These are phyloP conservation scores for Pseudomyrmex concolor DNA, from an alignment of 1,140 invertebrate genomes.

Conservation along the genomic window DNA sequence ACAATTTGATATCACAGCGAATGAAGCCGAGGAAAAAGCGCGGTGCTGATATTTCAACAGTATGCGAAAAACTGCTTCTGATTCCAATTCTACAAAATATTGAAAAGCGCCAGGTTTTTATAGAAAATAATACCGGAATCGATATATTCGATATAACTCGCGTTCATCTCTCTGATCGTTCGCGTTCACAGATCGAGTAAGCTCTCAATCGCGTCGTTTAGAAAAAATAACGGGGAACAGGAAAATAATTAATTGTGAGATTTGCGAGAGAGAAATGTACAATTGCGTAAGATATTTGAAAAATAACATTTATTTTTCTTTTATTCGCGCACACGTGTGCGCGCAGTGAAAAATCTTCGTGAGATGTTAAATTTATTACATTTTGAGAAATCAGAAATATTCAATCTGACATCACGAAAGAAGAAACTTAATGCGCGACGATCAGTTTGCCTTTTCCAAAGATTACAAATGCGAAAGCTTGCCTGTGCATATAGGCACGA, in stretches of 20 bases:
- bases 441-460: neutral
- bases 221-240: neutral
- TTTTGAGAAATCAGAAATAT: too few relatives aligned
- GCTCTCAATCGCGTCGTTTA: slow-evolving; percentile 10
- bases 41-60: neutral
- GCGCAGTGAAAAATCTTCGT: too few relatives aligned
- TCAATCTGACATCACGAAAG: too few relatives aligned
- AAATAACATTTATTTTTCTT: neutral
- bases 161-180: neutral
- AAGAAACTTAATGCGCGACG: neutral
- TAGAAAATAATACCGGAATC: neutral
- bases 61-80: neutral
- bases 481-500: neutral
- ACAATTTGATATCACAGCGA: slow-evolving; percentile 32
- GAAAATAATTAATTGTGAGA: neutral
- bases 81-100: slow-evolving; percentile 5
- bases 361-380: too few relatives aligned
- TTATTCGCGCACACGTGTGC: too few relatives aligned
- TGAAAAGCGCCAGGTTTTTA: neutral
- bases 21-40: neutral
- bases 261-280: too few relatives aligned
- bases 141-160: neutral
- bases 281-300: neutral
- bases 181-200: slow-evolving; percentile 12
- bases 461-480: slow-evolving; percentile 18